Conservation (phyloP, 1,140 invertebrate species). For the Anoplolepis gracilipes region DNA sequence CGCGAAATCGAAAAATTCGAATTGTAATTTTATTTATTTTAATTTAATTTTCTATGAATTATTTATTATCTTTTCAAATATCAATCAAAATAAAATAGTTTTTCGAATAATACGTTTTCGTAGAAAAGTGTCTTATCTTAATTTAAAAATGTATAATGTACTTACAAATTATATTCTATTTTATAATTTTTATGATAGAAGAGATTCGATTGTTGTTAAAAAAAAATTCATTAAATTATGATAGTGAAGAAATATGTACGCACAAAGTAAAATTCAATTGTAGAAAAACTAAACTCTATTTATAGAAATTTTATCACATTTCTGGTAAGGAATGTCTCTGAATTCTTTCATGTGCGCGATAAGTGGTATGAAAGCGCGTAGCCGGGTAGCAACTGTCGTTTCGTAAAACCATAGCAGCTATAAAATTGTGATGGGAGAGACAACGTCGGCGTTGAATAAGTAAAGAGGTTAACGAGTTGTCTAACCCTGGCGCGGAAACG, state of each 20-base stretch:
- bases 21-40: neutral
- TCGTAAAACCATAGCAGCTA: slow-evolving; percentile 19
- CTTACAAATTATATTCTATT: neutral
- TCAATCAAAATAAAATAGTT: neutral
- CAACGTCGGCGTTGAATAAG: slow-evolving; percentile 29
- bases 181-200: neutral
- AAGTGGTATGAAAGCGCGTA: no score
- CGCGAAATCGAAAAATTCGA: neutral
- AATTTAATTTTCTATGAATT: neutral
- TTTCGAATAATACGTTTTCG: neutral
- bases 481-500: neutral
- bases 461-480: slow-evolving; percentile 10
- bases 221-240: no score
- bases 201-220: neutral
- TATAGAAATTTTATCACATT: neutral
- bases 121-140: neutral
- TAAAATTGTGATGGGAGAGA: neutral
- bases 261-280: neutral
- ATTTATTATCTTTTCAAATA: neutral
- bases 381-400: neutral
- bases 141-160: neutral
- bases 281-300: neutral
- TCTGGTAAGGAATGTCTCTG: neutral
- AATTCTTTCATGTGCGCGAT: neutral
- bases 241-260: neutral